Percentiles rank a stretch among this genome's conserved stretches.
These are phyloP conservation scores for Athrips mouffetella DNA, from an alignment of 2,888 invertebrate species.

Conservation along the genomic window DNA sequence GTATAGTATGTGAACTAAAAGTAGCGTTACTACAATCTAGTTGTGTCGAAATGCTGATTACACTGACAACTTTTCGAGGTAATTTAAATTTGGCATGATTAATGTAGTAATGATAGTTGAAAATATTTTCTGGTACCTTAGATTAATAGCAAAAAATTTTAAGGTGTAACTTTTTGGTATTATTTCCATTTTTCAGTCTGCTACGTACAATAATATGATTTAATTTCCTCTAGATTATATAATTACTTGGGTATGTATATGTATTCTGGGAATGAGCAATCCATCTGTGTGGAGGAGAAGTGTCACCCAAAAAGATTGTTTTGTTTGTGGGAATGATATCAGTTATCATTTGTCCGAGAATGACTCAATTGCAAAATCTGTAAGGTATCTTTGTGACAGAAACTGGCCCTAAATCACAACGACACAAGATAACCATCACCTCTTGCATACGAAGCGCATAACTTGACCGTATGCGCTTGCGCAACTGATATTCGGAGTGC, in stretches of 20 bases:
- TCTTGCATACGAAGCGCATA: conserved; percentile 16
- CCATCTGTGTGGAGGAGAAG: too few species aligned
- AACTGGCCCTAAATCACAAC: conserved; percentile 3
- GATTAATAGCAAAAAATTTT: not conserved
- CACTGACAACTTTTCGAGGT: not conserved
- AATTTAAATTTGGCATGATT: not conserved
- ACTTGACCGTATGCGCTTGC: conserved; percentile 28
- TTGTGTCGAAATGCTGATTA: conserved; percentile 13
- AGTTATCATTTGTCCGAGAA: not conserved
- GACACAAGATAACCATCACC: conserved; percentile 1
- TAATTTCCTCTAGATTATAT: too few species aligned
- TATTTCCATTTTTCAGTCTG: too few species aligned
- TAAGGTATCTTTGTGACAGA: not conserved
- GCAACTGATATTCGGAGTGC: conserved; percentile 44
- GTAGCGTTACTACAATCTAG: conserved; percentile 47
- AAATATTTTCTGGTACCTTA: not conserved
- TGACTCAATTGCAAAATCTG: not conserved
- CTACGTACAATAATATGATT: too few species aligned
- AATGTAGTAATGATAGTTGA: not conserved
- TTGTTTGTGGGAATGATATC: not conserved
- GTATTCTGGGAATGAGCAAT: too few species aligned
- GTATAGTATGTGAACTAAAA: conserved; percentile 27
- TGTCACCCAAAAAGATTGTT: too few species aligned
- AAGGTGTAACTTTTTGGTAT: too few species aligned
- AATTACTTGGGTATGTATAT: too few species aligned